These are phyloP conservation scores for Nasonia oneida DNA, from an alignment of 2,888 invertebrate genomes.

Conservation along the genomic window DNA sequence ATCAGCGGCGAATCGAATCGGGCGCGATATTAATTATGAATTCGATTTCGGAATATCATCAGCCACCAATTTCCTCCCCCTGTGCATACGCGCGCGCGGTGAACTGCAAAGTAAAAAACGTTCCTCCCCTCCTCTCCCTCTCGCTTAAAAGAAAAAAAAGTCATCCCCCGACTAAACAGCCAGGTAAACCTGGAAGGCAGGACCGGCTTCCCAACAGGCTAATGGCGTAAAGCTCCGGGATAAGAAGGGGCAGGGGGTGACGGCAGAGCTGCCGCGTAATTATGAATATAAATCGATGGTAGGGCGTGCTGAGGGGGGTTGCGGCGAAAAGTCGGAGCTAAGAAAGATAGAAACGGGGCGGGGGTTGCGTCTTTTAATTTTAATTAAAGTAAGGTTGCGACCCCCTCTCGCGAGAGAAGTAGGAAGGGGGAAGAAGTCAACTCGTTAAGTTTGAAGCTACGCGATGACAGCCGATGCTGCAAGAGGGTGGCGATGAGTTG, in stretches of 20 bases:
- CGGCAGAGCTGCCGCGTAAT: conserved; percentile 68
- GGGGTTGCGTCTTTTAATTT: conserved; percentile 77
- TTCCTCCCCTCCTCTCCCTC: neutral
- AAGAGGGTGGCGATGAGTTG: neutral
- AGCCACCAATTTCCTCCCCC: neutral
- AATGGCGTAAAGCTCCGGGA: neutral
- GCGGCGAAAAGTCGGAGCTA: conserved; percentile 48
- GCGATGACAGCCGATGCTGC: conserved; percentile 47
- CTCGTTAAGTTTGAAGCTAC: conserved; percentile 54
- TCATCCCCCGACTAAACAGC: neutral
- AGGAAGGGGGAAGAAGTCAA: conserved; percentile 1
- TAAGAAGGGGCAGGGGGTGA: neutral
- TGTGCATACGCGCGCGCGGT: neutral
- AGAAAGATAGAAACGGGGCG: conserved; percentile 60
- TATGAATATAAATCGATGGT: conserved; percentile 77
- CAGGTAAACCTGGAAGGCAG: neutral
- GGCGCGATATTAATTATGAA: neutral
- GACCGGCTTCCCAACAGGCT: neutral
- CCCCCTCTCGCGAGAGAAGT: conserved; percentile 4
- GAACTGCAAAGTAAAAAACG: neutral
- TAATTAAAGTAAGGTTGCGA: conserved; percentile 75
- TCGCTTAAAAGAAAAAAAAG: neutral
- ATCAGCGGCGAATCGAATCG: neutral
- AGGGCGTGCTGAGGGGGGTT: conserved; percentile 51
- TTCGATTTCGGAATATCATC: neutral